Evolutionary conservation across 2,113 vertebrate genomes (phyloP).

Genomic region (Pontoporia blainvillei): DNA sequence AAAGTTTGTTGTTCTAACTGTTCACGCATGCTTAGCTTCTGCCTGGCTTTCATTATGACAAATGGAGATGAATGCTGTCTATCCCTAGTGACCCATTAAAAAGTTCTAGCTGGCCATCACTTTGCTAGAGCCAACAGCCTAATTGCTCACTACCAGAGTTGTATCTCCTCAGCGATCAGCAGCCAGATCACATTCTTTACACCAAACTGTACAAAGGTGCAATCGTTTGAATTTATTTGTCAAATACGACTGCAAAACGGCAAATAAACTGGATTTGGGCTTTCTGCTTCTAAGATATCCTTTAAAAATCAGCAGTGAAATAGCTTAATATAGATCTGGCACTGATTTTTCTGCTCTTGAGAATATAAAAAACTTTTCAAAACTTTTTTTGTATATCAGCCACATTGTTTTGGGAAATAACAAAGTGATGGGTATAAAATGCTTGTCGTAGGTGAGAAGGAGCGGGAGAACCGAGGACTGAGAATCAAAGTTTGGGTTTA

Average conservation of each 20-base stretch:
- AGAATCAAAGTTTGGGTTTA: neutral
- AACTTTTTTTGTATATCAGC: neutral
- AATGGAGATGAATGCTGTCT: neutral
- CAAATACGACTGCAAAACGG: neutral
- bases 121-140: neutral
- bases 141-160: neutral
- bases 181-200: neutral
- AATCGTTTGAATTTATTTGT: neutral
- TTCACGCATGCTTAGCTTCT: neutral
- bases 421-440: neutral
- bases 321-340: neutral
- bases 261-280: neutral
- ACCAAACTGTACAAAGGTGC: neutral
- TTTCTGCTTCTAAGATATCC: neutral
- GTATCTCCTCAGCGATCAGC: neutral
- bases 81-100: neutral
- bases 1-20: neutral
- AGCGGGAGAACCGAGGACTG: neutral
- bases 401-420: neutral
- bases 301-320: neutral
- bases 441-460: neutral
- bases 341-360: neutral
- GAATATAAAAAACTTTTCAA: neutral
- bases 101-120: neutral
- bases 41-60: constrained; percentile 30